Percentiles rank a stretch among this genome's conserved stretches.
Evolutionary conservation across 2,113 vertebrate genomes (phyloP).

Genomic region (Regulus satrapa): DNA sequence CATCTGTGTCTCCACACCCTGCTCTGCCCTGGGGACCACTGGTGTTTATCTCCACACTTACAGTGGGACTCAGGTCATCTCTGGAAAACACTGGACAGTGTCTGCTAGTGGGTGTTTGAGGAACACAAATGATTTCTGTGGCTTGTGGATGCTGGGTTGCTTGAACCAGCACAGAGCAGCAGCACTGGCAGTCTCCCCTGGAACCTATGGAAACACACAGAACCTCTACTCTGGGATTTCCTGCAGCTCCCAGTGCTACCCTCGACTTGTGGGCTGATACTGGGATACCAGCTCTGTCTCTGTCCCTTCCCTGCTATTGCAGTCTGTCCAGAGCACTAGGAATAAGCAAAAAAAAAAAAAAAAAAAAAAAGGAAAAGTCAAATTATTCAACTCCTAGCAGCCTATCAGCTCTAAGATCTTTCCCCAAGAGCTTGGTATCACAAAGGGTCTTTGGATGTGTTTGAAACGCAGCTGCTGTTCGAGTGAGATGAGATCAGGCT

Average conservation of each 20-base stretch:
- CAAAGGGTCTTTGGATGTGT: background rate
- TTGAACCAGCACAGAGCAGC: background rate
- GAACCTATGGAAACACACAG: background rate
- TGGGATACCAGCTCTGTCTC: background rate
- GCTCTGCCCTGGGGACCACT: background rate
- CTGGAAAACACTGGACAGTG: fast-evolving
- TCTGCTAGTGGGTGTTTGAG: fast-evolving
- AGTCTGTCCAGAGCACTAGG: background rate
- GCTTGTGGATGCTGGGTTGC: background rate
- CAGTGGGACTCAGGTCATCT: fast-evolving
- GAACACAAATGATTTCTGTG: background rate
- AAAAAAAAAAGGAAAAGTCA: background rate
- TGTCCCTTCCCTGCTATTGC: background rate
- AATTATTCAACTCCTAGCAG: background rate
- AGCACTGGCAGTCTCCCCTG: background rate
- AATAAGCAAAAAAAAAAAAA: background rate
- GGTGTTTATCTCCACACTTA: fast-evolving
- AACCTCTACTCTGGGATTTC: fast-evolving
- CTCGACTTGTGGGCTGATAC: background rate
- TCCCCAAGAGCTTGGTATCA: background rate
- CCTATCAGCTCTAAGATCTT: background rate
- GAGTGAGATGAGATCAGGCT: fast-evolving
- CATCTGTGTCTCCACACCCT: background rate
- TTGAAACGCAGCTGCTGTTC: fast-evolving
- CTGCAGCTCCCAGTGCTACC: background rate